Evolutionary conservation across 2,888 invertebrate genomes (phyloP), one percentile per base, ranked within the genome.

Genomic region (Nemoura dubitans): DNA sequence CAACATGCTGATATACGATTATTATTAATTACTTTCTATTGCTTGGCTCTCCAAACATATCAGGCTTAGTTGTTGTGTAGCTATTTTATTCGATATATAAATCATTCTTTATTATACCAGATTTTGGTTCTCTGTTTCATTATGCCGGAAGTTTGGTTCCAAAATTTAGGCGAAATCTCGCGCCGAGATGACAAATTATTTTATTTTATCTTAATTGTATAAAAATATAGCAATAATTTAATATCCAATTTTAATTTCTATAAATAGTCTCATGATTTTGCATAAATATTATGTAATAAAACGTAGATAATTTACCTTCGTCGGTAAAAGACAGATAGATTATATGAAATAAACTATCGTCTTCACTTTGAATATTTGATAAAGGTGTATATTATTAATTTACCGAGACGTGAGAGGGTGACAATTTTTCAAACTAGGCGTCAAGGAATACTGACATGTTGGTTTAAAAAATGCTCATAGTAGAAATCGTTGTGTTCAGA

Each of bases 181-280:
- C 2, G n/a, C 59, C 14, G 59, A 59, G 59, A 59, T 59, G 2
- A 21, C 59, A 59, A 59, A 21, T 7, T 59, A 86, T 87, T 86
- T 87, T 87, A 85, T 87, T 77, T 76, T 76, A 77, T 85, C 21
- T 30, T 30, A 59, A 81, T 81, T 29, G 29, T 81, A 30, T 81
- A 81, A 76, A 10, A 76, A 76, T 36, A 36, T 28, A 59, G 27
- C 27, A 26, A 84, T 76, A 76, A 76, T 84, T 84, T 84, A 43
- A 84, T 84, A 76, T 84, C 84, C 84, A 26, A 59, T 83, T 81
- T 59, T 76, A 84, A 59, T 84, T 84, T 29, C 28, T 81, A 76
- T 84, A 84, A 43, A 83, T 83, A 43, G 26, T 25, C 14, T 30
- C 42, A 83, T 84, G 25, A 84, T 84, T 83, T 84, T 84, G 27